These are phyloP conservation scores for Ceramica pisi DNA, from an alignment of 2,888 invertebrate genomes.

Conservation along the genomic window DNA sequence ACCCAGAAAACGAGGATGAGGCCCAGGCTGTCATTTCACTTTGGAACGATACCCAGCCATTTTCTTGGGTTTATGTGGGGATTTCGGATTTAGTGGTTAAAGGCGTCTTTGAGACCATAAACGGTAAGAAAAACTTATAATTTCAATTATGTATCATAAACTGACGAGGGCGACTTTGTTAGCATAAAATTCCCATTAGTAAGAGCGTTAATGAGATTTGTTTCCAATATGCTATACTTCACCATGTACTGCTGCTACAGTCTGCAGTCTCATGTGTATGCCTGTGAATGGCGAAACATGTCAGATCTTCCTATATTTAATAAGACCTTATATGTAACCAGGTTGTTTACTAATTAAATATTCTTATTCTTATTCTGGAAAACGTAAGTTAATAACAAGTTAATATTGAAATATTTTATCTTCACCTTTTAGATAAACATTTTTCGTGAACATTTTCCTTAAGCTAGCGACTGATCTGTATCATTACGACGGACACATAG, in stretches of 20 bases:
- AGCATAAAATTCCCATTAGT: not conserved
- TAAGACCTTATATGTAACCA: too few relatives aligned
- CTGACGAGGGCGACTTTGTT: not conserved
- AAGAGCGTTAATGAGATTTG: not conserved
- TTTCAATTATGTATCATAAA: not conserved
- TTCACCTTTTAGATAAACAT: not conserved
- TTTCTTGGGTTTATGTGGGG: conserved; percentile 14
- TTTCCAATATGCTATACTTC: not conserved
- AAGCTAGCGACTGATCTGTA: not conserved
- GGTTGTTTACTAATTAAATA: too few relatives aligned
- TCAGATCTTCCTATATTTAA: too few relatives aligned
- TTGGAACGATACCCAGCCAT: conserved; percentile 37
- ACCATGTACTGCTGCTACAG: too few relatives aligned
- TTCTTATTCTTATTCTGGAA: too few relatives aligned
- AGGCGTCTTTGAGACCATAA: conserved; percentile 38
- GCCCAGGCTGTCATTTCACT: conserved; percentile 68
- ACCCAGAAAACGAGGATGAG: conserved; percentile 73
- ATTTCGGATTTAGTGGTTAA: conserved; percentile 40
- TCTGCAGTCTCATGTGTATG: not conserved
- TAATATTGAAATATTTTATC: not conserved
- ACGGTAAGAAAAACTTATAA: conserved; percentile 12
- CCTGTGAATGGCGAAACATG: too few relatives aligned
- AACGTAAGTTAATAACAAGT: not conserved
- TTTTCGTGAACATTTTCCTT: conserved; percentile 8
- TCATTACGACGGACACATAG: not conserved